Conservation (phyloP, 2,797 vertebrate genomes). For the Triplophysa bombifrons region DNA sequence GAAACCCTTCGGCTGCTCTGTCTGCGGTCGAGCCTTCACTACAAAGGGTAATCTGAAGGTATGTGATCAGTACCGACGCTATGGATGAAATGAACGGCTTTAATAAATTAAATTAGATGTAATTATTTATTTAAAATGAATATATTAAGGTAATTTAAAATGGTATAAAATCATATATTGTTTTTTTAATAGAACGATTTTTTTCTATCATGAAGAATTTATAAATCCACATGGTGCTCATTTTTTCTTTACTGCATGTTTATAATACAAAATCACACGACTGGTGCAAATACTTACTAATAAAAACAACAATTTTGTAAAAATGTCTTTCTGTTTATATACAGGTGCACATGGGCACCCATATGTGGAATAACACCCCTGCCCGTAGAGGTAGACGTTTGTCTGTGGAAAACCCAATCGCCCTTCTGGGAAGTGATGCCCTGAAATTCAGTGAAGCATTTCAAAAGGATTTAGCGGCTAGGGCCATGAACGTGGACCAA, state of each 20-base stretch:
- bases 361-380: slow-evolving; percentile 98
- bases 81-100: background rate
- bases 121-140: background rate
- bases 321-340: slow-evolving; percentile 64
- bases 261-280: background rate
- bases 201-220: background rate
- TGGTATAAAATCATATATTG: too few species aligned
- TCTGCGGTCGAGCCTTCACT: slow-evolving; percentile 97
- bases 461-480: slow-evolving; percentile 91
- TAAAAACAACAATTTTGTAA: slow-evolving; percentile 28
- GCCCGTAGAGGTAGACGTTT: slow-evolving; percentile 91
- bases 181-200: background rate
- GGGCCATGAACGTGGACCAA: slow-evolving; percentile 93
- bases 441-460: slow-evolving; percentile 93
- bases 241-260: background rate
- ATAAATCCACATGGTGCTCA: background rate
- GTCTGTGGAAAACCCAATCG: slow-evolving; percentile 94
- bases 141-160: background rate
- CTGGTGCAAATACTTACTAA: background rate
- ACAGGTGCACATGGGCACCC: slow-evolving; percentile 98
- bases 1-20: slow-evolving; percentile 96
- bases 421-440: slow-evolving; percentile 86
- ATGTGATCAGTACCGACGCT: slow-evolving; percentile 13
- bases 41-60: slow-evolving; percentile 99
- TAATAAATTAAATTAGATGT: background rate